Evolutionary conservation across 2,797 vertebrate species (phyloP).

Genomic region (Crocidura indochinensis): DNA sequence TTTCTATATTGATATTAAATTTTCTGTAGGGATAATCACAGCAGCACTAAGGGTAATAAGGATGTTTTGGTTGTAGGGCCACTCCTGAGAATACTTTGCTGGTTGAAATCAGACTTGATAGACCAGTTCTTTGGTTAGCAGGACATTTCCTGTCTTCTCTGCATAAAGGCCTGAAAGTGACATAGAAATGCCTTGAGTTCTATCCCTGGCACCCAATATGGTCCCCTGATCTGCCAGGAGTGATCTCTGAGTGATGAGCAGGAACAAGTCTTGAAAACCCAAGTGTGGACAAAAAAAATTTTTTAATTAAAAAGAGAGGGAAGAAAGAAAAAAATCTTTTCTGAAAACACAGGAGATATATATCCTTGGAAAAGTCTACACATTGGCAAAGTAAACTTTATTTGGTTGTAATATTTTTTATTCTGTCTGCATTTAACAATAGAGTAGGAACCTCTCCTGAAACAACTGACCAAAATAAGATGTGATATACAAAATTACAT

Average conservation of each 20-base stretch:
- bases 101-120: no score
- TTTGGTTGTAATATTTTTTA: background rate
- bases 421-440: background rate
- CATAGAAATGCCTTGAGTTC: background rate
- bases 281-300: no score
- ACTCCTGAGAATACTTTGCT: no score
- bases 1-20: background rate
- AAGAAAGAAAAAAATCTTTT: background rate
- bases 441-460: constrained; percentile 47
- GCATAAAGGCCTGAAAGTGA: background rate
- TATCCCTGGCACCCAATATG: no score
- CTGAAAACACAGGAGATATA: background rate
- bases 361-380: background rate
- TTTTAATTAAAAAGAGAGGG: no score
- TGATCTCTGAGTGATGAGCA: no score
- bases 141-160: constrained; percentile 20
- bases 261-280: no score
- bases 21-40: no score
- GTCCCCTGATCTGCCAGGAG: no score
- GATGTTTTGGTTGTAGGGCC: no score
- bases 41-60: no score
- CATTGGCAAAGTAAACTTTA: background rate
- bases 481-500: constrained; percentile 24
- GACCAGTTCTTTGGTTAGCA: no score
- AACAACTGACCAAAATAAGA: constrained; percentile 51